Conservation (phyloP, 35 echinoderm and acorn worm species). For the Chiridota heheva region DNA sequence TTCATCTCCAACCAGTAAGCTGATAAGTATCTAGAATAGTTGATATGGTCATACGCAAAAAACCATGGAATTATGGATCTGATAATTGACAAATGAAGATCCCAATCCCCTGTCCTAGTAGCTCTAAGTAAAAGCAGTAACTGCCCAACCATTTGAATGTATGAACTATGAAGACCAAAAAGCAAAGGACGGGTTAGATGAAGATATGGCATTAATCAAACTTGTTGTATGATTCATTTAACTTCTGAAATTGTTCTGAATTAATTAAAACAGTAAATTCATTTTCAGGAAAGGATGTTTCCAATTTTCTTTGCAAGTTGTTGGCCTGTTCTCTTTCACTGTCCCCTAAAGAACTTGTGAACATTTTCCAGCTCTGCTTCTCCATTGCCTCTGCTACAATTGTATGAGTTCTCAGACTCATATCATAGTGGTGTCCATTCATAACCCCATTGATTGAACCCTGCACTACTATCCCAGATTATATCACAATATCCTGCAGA, state of each 20-base stretch:
- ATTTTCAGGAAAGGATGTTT: neutral
- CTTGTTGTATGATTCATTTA: neutral
- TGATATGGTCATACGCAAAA: slow-evolving; percentile 49
- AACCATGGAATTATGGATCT: slow-evolving; percentile 48
- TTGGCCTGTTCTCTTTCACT: neutral
- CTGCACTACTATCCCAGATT: slow-evolving; percentile 54
- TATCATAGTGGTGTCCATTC: slow-evolving; percentile 47
- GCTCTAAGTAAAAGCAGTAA: slow-evolving; percentile 44
- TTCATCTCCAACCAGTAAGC: slow-evolving; percentile 54
- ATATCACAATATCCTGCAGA: slow-evolving; percentile 58
- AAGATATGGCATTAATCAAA: slow-evolving; percentile 7
- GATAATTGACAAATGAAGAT: slow-evolving; percentile 49
- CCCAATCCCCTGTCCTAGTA: slow-evolving; percentile 63
- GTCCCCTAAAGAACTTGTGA: neutral
- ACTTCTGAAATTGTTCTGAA: neutral
- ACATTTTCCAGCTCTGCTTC: slow-evolving; percentile 18
- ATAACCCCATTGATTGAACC: slow-evolving; percentile 61
- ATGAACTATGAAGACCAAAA: slow-evolving; percentile 57
- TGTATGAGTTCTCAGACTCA: slow-evolving; percentile 13
- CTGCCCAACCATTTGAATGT: slow-evolving; percentile 45
- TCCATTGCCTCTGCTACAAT: slow-evolving; percentile 22
- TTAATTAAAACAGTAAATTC: neutral
- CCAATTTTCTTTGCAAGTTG: neutral
- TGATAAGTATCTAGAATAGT: slow-evolving; percentile 52
- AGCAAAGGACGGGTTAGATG: slow-evolving; percentile 9